phyloP scores from a whole-genome alignment of 2,888 invertebrate genomes.

The Eurois occulta region DNA sequence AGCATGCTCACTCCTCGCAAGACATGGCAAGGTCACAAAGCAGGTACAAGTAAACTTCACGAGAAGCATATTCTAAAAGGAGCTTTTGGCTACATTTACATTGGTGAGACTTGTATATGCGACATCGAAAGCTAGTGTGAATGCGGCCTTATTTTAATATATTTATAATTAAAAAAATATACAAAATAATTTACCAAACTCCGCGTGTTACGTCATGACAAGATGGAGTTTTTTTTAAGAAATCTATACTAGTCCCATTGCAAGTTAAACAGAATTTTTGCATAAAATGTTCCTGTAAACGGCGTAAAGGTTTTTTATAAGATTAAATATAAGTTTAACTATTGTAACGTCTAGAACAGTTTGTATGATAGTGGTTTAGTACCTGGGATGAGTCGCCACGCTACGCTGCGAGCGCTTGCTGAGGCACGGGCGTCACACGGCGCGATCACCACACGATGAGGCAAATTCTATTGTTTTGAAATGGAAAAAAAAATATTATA shows the following conservation, averaged over 20 bases:
- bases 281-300: slow-evolving; percentile 89
- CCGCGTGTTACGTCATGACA: slow-evolving; percentile 80
- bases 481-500: slow-evolving; percentile 77
- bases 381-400: slow-evolving; percentile 68
- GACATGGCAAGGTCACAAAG: slow-evolving; percentile 80
- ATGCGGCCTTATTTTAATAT: slow-evolving; percentile 84
- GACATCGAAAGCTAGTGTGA: slow-evolving; percentile 88
- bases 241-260: slow-evolving; percentile 89
- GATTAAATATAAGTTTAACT: slow-evolving; percentile 83
- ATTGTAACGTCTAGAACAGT: slow-evolving; percentile 79
- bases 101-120: slow-evolving; percentile 82
- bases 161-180: slow-evolving; percentile 76
- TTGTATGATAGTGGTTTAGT: slow-evolving; percentile 70
- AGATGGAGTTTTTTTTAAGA: slow-evolving; percentile 76
- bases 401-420: slow-evolving; percentile 74
- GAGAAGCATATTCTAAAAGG: slow-evolving; percentile 84
- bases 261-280: slow-evolving; percentile 88
- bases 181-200: slow-evolving; percentile 77
- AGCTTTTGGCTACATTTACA: slow-evolving; percentile 84
- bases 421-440: slow-evolving; percentile 57
- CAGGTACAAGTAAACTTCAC: slow-evolving; percentile 61
- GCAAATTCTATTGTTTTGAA: slow-evolving; percentile 77
- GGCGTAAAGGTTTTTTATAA: slow-evolving; percentile 87
- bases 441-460: slow-evolving; percentile 64
- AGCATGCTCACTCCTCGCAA: slow-evolving; percentile 28